Conservation (phyloP, 2,113 vertebrate genomes). For the Todiramphus saurophagus region DNA sequence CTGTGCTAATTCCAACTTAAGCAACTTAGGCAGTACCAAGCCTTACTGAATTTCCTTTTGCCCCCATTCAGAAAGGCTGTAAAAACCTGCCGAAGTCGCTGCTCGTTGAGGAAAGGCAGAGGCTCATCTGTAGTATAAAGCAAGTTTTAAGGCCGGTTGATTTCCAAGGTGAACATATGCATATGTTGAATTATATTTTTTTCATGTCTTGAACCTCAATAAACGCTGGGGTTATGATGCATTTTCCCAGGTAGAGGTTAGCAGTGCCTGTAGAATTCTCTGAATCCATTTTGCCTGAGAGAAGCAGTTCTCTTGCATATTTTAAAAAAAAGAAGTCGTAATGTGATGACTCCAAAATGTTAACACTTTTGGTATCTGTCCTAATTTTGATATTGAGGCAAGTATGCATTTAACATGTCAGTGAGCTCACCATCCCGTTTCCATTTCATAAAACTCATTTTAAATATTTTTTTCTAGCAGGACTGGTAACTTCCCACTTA, state of each 20-base stretch:
- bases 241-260: neutral
- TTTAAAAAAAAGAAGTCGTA: neutral
- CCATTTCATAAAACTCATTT: neutral
- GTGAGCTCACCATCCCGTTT: neutral
- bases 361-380: neutral
- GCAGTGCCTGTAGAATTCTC: neutral
- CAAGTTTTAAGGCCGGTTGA: neutral
- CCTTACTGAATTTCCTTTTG: neutral
- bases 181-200: neutral
- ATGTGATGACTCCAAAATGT: neutral
- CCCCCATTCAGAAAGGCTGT: neutral
- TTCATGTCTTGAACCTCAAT: neutral
- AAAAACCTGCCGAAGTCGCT: neutral
- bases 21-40: neutral
- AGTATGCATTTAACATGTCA: neutral
- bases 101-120: neutral
- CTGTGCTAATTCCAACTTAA: neutral
- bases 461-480: neutral
- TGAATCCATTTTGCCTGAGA: neutral
- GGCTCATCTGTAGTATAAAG: neutral
- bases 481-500: neutral
- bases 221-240: neutral
- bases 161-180: neutral
- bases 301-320: neutral
- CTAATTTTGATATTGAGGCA: neutral